Conservation (phyloP, 1,140 invertebrate genomes). For the Drosophila lacteicornis region DNA sequence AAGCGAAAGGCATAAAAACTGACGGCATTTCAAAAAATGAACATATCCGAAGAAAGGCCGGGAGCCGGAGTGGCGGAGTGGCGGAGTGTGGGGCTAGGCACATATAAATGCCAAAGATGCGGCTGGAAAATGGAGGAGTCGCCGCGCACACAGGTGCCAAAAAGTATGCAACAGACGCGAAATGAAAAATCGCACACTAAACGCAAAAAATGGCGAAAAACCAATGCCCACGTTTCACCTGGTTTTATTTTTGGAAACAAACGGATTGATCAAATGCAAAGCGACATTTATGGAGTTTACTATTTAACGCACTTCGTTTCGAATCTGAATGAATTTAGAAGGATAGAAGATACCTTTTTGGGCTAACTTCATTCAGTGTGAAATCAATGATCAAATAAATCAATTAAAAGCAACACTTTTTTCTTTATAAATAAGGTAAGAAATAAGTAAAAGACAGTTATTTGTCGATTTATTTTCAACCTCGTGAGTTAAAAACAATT, state of each 20-base stretch:
- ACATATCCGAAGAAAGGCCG: conserved; percentile 40
- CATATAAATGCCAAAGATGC: conserved; percentile 51
- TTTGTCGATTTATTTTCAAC: too few relatives aligned
- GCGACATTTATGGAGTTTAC: conserved; percentile 6
- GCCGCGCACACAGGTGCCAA: conserved; percentile 66
- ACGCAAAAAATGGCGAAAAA: conserved; percentile 66
- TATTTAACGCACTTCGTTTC: conserved; percentile 10
- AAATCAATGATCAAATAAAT: too few relatives aligned
- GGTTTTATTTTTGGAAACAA: conserved; percentile 14
- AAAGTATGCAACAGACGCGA: conserved; percentile 69
- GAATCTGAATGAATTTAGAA: not conserved
- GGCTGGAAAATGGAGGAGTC: conserved; percentile 21
- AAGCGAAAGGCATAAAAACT: conserved; percentile 73
- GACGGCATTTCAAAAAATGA: conserved; percentile 80
- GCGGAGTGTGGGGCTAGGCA: conserved; percentile 30
- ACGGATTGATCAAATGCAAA: conserved; percentile 18
- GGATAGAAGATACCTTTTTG: not conserved
- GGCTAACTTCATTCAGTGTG: too few relatives aligned
- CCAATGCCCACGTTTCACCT: conserved; percentile 41
- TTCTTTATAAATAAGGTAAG: too few relatives aligned
- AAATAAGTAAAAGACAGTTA: too few relatives aligned
- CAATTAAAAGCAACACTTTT: too few relatives aligned
- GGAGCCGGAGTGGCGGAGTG: not conserved
- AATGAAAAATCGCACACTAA: conserved; percentile 76
- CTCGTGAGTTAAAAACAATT: too few relatives aligned